Conservation (phyloP, 2,888 invertebrate species). For the Branchellion lobata region DNA sequence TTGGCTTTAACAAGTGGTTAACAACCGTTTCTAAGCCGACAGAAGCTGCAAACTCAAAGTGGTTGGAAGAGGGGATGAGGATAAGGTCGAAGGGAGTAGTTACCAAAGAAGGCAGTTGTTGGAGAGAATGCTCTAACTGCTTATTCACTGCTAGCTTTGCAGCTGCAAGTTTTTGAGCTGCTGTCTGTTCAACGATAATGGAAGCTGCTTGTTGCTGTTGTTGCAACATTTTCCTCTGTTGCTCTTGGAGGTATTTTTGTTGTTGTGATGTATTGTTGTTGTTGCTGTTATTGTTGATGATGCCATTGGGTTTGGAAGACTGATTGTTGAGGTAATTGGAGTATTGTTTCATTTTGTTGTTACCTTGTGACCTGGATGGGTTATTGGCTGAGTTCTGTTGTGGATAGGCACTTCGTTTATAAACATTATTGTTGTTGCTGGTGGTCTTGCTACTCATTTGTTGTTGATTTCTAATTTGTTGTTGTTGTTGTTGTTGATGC, state of each 20-base stretch:
- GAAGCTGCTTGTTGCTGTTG: slow-evolving; percentile 41
- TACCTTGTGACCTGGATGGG: not conserved
- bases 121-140: slow-evolving; percentile 22
- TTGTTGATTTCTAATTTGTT: slow-evolving; percentile 12
- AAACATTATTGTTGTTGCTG: slow-evolving; percentile 24
- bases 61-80: slow-evolving; percentile 14
- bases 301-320: not conserved
- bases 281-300: slow-evolving; percentile 8
- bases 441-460: not conserved
- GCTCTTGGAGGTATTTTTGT: slow-evolving; percentile 30
- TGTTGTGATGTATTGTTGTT: slow-evolving; percentile 20
- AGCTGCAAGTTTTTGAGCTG: slow-evolving; percentile 28
- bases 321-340: slow-evolving; percentile 12
- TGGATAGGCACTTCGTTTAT: not conserved
- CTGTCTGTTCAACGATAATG: slow-evolving; percentile 32
- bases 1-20: not conserved
- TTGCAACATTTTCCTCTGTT: slow-evolving; percentile 35
- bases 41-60: slow-evolving; percentile 7
- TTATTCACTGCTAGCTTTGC: slow-evolving; percentile 32
- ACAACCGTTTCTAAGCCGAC: slow-evolving; percentile 35
- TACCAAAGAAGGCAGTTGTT: slow-evolving; percentile 10
- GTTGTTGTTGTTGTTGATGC: slow-evolving; percentile 21
- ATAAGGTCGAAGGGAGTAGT: slow-evolving; percentile 27
- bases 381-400: not conserved
- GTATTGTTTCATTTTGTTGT: not conserved